phyloP scores from a whole-genome alignment of 1,140 invertebrate species.

The Epicauta chinensis region DNA sequence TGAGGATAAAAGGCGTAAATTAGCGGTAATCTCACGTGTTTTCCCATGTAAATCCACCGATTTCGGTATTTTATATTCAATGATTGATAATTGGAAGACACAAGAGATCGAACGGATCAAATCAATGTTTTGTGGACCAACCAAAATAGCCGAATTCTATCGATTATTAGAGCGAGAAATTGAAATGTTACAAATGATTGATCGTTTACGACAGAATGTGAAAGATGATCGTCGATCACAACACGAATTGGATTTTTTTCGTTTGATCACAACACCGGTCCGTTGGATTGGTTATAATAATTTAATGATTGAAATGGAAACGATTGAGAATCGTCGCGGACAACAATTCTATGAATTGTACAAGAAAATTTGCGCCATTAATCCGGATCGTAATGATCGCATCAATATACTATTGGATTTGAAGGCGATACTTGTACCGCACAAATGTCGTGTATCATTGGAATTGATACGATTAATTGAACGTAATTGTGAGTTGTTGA shows the following conservation, averaged over 20 bases:
- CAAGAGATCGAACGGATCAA: conserved; percentile 53
- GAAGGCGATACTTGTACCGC: conserved; percentile 48
- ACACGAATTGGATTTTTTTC: conserved; percentile 52
- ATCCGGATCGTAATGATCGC: conserved; percentile 47
- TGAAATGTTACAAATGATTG: conserved; percentile 54
- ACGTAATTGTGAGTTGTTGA: conserved; percentile 53
- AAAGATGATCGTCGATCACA: conserved; percentile 48
- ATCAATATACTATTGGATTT: conserved; percentile 52
- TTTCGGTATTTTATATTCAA: conserved; percentile 56
- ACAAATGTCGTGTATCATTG: conserved; percentile 48
- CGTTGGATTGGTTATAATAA: conserved; percentile 54
- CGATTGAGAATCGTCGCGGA: conserved; percentile 58
- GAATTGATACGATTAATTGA: conserved; percentile 53
- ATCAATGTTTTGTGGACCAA: conserved; percentile 49
- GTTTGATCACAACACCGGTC: conserved; percentile 54
- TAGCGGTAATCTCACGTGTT: conserved; percentile 51
- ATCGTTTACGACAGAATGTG: conserved; percentile 50
- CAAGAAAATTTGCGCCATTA: conserved; percentile 46
- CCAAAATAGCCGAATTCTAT: conserved; percentile 54
- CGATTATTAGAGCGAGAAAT: conserved; percentile 58
- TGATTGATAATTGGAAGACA: conserved; percentile 58
- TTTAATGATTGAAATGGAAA: conserved; percentile 55
- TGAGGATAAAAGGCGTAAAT: conserved; percentile 45
- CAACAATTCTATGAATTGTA: conserved; percentile 57
- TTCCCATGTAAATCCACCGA: conserved; percentile 54